Conservation (phyloP, 1,140 invertebrate genomes). For the Drosophila pseudoobscura region DNA sequence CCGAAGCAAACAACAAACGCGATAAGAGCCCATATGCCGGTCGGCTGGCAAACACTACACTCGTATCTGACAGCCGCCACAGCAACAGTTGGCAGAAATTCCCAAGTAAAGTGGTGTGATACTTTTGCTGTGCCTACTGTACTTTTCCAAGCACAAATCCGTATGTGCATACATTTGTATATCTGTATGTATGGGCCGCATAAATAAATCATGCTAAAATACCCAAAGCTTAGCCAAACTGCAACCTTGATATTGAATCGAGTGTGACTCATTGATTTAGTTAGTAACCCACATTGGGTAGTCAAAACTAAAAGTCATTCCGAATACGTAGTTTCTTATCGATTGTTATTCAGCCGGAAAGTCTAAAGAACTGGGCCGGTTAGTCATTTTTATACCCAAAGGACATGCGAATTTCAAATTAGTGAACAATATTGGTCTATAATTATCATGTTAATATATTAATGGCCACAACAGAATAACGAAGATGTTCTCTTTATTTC, state of each 20-base stretch:
- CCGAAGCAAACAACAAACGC: slow-evolving; percentile 12
- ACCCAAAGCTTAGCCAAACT: not conserved
- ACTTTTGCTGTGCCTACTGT: not conserved
- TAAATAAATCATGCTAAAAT: not conserved
- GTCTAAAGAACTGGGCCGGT: not conserved
- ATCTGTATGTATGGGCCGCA: not conserved
- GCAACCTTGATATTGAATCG: too few relatives aligned
- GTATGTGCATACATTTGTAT: not conserved
- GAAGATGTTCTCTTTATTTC: not conserved
- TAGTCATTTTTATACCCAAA: not conserved
- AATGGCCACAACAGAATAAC: not conserved
- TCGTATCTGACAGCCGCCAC: slow-evolving; percentile 22
- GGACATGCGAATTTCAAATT: slow-evolving; percentile 32
- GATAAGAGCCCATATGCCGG: slow-evolving; percentile 8
- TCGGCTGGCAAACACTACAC: slow-evolving; percentile 53
- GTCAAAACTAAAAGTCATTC: too few relatives aligned
- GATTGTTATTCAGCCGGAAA: not conserved
- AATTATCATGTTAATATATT: slow-evolving; percentile 14
- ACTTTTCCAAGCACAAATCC: slow-evolving; percentile 4
- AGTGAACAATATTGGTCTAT: not conserved
- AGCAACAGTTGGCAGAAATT: slow-evolving; percentile 15
- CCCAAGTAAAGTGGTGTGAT: not conserved
- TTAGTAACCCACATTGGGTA: too few relatives aligned
- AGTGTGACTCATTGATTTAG: too few relatives aligned
- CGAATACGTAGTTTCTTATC: too few relatives aligned